A percentile compares a stretch with the other conserved stretches of the same genome.
phyloP scores from a whole-genome alignment of 2,113 vertebrate genomes.

The Pteropus alecto region DNA sequence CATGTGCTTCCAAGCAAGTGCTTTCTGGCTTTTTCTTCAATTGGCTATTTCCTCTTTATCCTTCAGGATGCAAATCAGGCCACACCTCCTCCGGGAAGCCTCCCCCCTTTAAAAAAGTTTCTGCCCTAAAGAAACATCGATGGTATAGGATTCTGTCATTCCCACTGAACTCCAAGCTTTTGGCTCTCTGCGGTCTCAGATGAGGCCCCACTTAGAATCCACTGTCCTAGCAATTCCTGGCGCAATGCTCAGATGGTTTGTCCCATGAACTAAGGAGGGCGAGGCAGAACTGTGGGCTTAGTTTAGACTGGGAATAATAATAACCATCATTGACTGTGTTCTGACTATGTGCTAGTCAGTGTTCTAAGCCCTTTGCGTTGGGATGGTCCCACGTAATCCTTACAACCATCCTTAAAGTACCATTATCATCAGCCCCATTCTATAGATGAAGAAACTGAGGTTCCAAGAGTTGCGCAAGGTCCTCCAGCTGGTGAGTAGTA shows the following conservation, averaged over 20 bases:
- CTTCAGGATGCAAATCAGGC: background rate
- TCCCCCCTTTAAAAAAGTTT: background rate
- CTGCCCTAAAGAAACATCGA: background rate
- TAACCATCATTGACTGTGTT: too few relatives aligned
- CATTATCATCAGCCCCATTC: background rate
- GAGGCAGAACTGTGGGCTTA: background rate
- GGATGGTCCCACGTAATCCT: background rate
- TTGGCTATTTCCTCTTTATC: background rate
- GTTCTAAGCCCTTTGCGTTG: background rate
- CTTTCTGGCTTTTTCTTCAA: background rate
- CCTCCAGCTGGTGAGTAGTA: background rate
- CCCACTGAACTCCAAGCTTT: background rate
- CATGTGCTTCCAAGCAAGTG: background rate
- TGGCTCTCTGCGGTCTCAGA: background rate
- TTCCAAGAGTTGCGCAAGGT: background rate
- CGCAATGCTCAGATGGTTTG: background rate
- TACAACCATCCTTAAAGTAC: background rate
- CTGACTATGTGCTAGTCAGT: background rate
- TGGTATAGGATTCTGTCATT: background rate
- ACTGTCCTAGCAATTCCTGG: background rate
- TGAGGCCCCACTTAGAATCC: background rate
- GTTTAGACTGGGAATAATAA: background rate
- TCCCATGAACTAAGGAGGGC: background rate
- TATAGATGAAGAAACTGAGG: background rate
- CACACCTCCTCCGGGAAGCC: background rate